Conservation (phyloP, 2,888 invertebrate genomes). For the Ditula angustiorana region DNA sequence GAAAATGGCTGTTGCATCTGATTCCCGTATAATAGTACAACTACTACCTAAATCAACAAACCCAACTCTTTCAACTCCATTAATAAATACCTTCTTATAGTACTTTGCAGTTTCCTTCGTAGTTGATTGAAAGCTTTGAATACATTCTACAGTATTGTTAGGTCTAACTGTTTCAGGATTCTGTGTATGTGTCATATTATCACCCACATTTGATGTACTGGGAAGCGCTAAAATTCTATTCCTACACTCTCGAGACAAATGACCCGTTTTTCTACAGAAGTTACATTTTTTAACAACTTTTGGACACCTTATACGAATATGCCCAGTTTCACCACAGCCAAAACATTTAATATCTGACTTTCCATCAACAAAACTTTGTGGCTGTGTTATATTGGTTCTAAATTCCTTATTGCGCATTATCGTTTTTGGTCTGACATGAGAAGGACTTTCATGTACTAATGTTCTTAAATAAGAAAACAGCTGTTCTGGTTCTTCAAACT, state of each 20-base stretch:
- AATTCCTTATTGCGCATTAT: background rate
- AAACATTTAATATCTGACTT: background rate
- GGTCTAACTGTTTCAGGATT: no score
- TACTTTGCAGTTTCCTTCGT: background rate
- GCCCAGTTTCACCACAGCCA: background rate
- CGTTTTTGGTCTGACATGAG: background rate
- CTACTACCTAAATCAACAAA: constrained; percentile 9
- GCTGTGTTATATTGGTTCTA: background rate
- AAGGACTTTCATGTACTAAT: no score
- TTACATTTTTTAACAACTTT: background rate
- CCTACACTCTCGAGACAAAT: background rate
- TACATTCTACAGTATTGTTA: no score
- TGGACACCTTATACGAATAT: background rate
- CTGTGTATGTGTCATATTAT: background rate
- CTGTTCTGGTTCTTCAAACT: constrained; percentile 16
- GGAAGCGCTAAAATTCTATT: background rate
- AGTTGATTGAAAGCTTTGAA: background rate
- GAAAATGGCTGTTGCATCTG: background rate
- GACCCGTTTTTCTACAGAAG: background rate
- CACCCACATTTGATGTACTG: background rate
- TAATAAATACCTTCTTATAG: background rate
- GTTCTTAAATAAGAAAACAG: constrained; percentile 3
- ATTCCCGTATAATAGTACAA: background rate
- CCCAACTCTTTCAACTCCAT: background rate
- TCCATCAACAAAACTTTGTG: background rate